Conservation (phyloP, 2,888 invertebrate genomes). For the Bimastos eiseni region DNA sequence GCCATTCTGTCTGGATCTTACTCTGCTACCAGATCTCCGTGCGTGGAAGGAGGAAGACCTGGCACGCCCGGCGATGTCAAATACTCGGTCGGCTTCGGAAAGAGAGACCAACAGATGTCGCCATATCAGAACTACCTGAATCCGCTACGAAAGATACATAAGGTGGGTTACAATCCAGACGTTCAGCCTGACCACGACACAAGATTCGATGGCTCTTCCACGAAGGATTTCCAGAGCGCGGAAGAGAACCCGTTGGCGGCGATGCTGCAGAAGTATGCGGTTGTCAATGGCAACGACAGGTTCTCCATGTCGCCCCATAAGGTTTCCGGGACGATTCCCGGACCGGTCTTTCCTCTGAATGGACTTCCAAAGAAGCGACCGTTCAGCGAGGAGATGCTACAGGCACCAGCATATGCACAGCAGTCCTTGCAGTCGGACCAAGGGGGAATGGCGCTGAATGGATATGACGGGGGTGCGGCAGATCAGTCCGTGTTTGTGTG, state of each 20-base stretch:
- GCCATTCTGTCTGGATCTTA: not conserved
- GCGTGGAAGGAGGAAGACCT: not conserved
- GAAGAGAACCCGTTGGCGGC: slow-evolving; percentile 29
- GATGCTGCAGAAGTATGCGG: slow-evolving; percentile 31
- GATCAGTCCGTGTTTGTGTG: slow-evolving; percentile 10
- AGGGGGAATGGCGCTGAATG: not conserved
- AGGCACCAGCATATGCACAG: not conserved
- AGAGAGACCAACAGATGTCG: not conserved
- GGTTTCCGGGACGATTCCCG: not conserved
- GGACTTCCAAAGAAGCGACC: slow-evolving; percentile 16
- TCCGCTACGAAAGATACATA: not conserved
- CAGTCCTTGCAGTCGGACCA: not conserved
- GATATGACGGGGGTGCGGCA: not conserved
- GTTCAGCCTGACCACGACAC: not conserved
- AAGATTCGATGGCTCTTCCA: not conserved
- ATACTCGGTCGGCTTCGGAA: not conserved
- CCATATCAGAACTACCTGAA: not conserved
- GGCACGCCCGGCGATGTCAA: not conserved
- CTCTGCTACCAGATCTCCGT: not conserved
- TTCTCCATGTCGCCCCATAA: not conserved
- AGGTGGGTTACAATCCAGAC: not conserved
- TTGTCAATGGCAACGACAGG: not conserved
- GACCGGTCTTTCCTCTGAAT: not conserved
- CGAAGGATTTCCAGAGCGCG: not conserved
- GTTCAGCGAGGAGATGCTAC: not conserved